Conservation (phyloP, 2,113 vertebrate species). For the Cyphomyrus plagiostoma region DNA sequence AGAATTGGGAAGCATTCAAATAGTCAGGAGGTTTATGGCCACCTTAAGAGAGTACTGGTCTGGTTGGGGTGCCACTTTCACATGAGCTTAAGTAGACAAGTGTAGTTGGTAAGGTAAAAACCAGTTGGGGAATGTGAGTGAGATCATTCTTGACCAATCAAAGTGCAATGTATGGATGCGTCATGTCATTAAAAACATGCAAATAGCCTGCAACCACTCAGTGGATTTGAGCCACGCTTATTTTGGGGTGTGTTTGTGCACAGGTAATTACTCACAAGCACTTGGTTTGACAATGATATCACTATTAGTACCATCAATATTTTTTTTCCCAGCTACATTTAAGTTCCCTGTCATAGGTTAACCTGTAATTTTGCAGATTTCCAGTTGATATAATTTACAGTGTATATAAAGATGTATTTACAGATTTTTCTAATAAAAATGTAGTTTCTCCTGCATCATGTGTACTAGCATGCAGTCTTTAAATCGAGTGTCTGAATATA, state of each 20-base stretch:
- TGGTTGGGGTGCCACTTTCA: neutral
- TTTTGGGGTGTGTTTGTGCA: no score
- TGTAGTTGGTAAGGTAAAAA: neutral
- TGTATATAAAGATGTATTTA: no score
- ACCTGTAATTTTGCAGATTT: neutral
- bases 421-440: no score
- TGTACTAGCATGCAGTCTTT: neutral
- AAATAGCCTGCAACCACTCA: neutral
- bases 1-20: neutral
- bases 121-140: neutral
- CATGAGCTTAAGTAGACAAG: neutral
- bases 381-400: no score
- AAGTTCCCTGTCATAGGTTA: neutral
- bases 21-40: neutral
- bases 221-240: neutral
- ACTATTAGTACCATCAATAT: neutral
- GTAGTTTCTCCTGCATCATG: no score
- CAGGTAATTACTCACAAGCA: neutral
- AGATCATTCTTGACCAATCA: neutral
- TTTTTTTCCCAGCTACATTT: neutral
- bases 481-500: neutral
- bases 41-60: neutral
- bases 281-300: neutral
- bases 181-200: neutral
- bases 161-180: neutral